Conservation (phyloP, 2,113 vertebrate species). For the Labrus mixtus region DNA sequence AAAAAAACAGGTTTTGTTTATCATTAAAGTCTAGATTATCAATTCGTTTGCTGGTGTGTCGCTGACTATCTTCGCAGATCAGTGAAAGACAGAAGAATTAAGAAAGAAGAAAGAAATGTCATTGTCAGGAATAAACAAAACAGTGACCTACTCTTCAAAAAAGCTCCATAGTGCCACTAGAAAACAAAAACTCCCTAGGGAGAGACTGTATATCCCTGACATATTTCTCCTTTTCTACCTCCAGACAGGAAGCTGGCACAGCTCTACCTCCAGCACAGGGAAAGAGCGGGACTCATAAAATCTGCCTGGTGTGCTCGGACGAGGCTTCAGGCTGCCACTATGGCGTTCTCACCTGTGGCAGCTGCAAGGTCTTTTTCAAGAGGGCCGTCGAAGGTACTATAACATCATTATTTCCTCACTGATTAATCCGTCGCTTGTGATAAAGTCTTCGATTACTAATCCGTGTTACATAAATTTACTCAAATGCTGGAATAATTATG, state of each 20-base stretch:
- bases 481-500: background rate
- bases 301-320: slow-evolving; percentile 87
- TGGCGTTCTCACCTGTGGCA: slow-evolving; percentile 87
- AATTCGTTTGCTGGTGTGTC: no score
- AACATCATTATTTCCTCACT: background rate
- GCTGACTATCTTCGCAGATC: background rate
- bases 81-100: background rate
- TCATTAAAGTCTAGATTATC: no score
- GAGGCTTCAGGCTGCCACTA: slow-evolving; percentile 88
- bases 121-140: background rate
- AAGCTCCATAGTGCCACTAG: background rate
- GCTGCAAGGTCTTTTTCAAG: slow-evolving; percentile 90
- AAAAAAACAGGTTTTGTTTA: no score
- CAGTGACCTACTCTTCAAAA: background rate
- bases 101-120: background rate
- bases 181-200: background rate
- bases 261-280: slow-evolving; percentile 56
- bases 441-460: background rate
- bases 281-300: slow-evolving; percentile 79
- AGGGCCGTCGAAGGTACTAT: slow-evolving; percentile 86
- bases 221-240: slow-evolving; percentile 34
- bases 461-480: background rate
- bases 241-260: slow-evolving; percentile 64
- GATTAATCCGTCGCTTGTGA: background rate
- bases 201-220: background rate